Evolutionary conservation across 2,113 vertebrate species (phyloP).

Genomic region (Baryphthengus martii): DNA sequence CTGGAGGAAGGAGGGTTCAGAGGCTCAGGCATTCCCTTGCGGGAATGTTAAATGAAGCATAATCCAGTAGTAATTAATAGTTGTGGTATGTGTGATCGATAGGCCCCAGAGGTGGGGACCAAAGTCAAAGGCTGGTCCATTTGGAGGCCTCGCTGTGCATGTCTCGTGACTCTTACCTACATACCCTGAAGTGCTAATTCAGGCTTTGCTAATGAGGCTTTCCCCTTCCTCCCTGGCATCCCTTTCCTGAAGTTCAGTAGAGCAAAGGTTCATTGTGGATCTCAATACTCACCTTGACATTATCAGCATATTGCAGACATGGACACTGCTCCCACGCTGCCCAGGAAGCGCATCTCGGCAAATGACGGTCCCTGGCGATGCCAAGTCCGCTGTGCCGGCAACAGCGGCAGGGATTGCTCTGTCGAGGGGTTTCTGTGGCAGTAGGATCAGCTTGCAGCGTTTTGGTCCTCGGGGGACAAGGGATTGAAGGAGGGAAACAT

Average conservation of each 20-base stretch:
- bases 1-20: background rate
- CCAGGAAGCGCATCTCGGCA: background rate
- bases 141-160: background rate
- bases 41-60: background rate
- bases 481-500: background rate
- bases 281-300: background rate
- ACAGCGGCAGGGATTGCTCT: background rate
- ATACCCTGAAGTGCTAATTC: background rate
- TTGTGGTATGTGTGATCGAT: no score
- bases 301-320: background rate
- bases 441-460: rapidly evolving
- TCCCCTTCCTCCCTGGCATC: background rate
- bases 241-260: background rate
- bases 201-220: background rate
- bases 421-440: rapidly evolving
- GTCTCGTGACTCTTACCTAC: no score
- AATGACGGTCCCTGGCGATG: background rate
- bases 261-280: background rate
- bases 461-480: background rate
- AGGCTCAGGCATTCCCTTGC: rapidly evolving
- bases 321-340: background rate
- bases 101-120: background rate
- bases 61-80: background rate
- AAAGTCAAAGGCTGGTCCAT: background rate
- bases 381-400: rapidly evolving